Evolutionary conservation across 2,888 invertebrate species (phyloP).

Genomic region (Pristionchus entomophagus): DNA sequence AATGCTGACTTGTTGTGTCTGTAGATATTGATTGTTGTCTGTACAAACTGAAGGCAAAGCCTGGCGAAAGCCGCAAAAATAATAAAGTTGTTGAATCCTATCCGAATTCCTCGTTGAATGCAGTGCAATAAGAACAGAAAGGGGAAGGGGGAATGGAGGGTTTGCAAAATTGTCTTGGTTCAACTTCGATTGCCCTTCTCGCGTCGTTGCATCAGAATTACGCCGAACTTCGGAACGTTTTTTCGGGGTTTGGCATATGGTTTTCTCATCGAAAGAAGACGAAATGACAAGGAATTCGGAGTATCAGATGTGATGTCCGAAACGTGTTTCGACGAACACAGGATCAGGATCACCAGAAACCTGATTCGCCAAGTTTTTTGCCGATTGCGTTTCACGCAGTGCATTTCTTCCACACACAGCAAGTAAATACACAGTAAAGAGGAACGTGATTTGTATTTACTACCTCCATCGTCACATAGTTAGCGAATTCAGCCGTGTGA

Average conservation of each 20-base stretch:
- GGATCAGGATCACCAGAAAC: not conserved
- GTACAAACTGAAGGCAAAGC: not conserved
- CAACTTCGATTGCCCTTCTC: constrained; percentile 9
- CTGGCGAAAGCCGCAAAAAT: not conserved
- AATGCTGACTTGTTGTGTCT: not conserved
- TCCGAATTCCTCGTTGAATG: not conserved
- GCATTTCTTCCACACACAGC: no score
- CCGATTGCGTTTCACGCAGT: no score
- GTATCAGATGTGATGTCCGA: no score
- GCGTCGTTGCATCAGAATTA: not conserved
- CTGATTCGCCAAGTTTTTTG: no score
- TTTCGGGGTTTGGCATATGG: no score
- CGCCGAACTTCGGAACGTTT: not conserved
- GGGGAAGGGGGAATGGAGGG: constrained; percentile 3
- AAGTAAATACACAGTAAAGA: no score
- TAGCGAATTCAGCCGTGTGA: not conserved
- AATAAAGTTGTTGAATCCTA: constrained; percentile 16
- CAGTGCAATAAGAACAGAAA: not conserved
- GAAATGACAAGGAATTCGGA: no score
- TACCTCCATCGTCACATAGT: not conserved
- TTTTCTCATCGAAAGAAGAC: no score
- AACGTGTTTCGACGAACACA: not conserved
- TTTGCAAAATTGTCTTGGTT: constrained; percentile 4
- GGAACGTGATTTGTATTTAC: constrained; percentile 23
- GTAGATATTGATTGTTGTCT: constrained; percentile 23